Percentiles rank a stretch among this genome's conserved stretches.
Evolutionary conservation across 1,140 invertebrate genomes (phyloP).

Genomic region (Sesamia nonagrioides): DNA sequence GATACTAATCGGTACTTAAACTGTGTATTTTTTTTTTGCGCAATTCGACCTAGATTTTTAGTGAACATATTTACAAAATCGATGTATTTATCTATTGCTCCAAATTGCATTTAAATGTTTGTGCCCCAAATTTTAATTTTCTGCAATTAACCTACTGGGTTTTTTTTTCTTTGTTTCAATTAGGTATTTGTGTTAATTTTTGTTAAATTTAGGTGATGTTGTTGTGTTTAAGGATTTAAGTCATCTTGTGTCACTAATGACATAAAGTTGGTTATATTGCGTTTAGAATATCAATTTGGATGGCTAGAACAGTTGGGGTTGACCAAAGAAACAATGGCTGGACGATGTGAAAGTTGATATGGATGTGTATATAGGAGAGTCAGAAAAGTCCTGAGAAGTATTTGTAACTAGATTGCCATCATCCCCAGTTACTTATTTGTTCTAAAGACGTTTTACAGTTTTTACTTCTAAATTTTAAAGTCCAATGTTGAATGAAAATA

Average conservation of each 20-base stretch:
- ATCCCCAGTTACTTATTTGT: too few species aligned
- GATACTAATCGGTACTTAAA: background rate
- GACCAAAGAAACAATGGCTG: too few species aligned
- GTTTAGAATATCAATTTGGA: too few species aligned
- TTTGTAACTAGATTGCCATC: too few species aligned
- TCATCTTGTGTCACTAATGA: constrained; percentile 5
- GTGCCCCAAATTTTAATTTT: constrained; percentile 66
- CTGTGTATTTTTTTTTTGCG: too few species aligned
- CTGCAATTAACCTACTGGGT: constrained; percentile 53
- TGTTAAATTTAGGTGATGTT: constrained; percentile 66
- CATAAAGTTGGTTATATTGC: background rate
- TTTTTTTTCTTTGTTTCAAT: constrained; percentile 63
- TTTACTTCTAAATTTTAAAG: too few species aligned
- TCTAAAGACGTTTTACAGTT: background rate
- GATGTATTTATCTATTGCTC: constrained; percentile 59
- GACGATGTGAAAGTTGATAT: too few species aligned
- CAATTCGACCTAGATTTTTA: constrained; percentile 50
- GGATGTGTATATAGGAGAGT: too few species aligned
- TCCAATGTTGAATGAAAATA: background rate
- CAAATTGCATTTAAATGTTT: constrained; percentile 69
- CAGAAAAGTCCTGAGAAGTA: too few species aligned
- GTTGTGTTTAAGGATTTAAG: background rate
- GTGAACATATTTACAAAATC: constrained; percentile 51
- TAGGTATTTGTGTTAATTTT: constrained; percentile 67
- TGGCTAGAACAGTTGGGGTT: too few species aligned